Evolutionary conservation across 2,888 invertebrate species (phyloP).

Genomic region (Oeneis ivallda): DNA sequence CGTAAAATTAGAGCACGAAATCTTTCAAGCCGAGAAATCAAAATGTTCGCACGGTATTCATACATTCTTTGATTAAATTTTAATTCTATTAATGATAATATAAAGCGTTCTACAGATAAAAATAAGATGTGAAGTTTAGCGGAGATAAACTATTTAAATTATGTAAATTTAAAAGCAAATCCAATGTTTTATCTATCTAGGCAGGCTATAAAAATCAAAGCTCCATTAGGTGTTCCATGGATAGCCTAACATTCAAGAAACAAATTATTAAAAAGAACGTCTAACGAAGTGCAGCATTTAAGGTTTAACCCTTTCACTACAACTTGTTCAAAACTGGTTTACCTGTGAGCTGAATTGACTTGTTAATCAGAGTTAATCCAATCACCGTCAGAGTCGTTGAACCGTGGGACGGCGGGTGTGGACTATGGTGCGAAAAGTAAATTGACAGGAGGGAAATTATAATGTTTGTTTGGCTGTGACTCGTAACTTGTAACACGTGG

Average conservation of each 20-base stretch:
- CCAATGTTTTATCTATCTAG: no score
- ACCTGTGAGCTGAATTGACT: constrained; percentile 8
- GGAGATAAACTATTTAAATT: no score
- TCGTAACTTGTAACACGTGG: background rate
- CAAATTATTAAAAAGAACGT: background rate
- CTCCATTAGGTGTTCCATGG: no score
- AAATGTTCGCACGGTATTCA: no score
- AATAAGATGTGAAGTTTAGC: no score
- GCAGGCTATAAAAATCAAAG: no score
- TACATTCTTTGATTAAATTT: no score
- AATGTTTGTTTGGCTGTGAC: background rate
- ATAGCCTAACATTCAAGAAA: background rate
- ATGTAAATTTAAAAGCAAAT: no score
- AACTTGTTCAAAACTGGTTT: background rate
- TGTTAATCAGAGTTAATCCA: constrained; percentile 12
- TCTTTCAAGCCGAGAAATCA: no score
- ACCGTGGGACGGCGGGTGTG: background rate
- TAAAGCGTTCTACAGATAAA: no score
- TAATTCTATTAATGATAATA: no score
- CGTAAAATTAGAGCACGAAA: no score
- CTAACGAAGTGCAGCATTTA: background rate
- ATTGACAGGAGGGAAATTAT: constrained; percentile 2
- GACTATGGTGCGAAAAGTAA: constrained; percentile 4
- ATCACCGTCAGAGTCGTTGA: background rate
- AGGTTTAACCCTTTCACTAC: constrained; percentile 12